Conservation (phyloP, 1,140 invertebrate species). For the Cataglyphis hispanica region DNA sequence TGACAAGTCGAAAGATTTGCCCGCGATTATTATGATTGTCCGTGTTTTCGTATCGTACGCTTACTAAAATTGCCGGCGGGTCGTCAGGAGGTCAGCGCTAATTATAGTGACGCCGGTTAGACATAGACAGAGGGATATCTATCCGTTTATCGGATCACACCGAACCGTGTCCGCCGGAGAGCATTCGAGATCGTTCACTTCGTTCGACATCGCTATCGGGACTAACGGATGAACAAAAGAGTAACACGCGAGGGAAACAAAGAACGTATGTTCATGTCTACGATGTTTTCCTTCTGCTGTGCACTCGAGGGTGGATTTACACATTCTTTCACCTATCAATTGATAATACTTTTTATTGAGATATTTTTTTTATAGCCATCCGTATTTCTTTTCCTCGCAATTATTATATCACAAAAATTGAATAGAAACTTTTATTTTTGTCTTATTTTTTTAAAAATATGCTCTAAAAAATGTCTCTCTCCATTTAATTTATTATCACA, state of each 20-base stretch:
- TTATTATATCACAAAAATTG: background rate
- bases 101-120: constrained; percentile 82
- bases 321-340: background rate
- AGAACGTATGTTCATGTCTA: constrained; percentile 50
- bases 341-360: background rate
- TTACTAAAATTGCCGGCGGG: constrained; percentile 83
- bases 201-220: constrained; percentile 59
- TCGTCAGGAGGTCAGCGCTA: constrained; percentile 84
- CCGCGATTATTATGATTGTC: constrained; percentile 86
- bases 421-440: background rate
- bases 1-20: constrained; percentile 86
- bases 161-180: constrained; percentile 58
- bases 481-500: background rate
- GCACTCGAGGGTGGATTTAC: background rate
- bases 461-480: too few relatives aligned
- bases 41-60: constrained; percentile 78
- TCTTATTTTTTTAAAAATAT: background rate
- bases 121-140: constrained; percentile 81
- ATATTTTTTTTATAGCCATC: background rate
- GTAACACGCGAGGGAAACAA: constrained; percentile 67
- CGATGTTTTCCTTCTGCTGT: background rate
- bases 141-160: constrained; percentile 85
- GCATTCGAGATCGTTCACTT: constrained; percentile 59
- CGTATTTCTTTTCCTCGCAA: background rate
- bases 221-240: constrained; percentile 78